These are phyloP conservation scores for Toxotes jaculatrix DNA, from an alignment of 2,113 vertebrate species.

Conservation along the genomic window DNA sequence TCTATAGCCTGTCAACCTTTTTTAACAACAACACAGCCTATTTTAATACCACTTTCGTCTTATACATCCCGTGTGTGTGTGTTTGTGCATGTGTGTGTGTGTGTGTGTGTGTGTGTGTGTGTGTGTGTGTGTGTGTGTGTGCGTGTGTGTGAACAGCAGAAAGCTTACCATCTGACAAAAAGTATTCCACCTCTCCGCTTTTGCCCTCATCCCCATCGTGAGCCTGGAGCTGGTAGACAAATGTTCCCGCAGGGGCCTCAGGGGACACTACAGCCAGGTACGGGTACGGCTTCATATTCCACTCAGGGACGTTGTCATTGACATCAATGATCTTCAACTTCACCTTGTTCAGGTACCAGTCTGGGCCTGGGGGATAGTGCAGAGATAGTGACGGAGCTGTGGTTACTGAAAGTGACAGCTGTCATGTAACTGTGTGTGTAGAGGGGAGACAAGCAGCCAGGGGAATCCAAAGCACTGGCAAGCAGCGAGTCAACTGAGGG, in stretches of 20 bases:
- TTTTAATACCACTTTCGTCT: slow-evolving; percentile 33
- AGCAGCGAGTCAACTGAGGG: slow-evolving; percentile 54
- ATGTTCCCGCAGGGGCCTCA: slow-evolving; percentile 76
- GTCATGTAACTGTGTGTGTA: slow-evolving; percentile 71
- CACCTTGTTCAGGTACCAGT: slow-evolving; percentile 89
- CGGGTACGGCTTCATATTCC: slow-evolving; percentile 90
- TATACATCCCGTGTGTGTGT: not conserved
- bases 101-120: slow-evolving; percentile 9
- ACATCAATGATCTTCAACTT: slow-evolving; percentile 88
- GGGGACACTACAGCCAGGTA: slow-evolving; percentile 88
- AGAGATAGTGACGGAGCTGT: slow-evolving; percentile 62
- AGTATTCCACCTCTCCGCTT: slow-evolving; percentile 89
- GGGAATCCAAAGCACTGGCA: slow-evolving; percentile 35
- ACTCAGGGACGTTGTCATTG: slow-evolving; percentile 90
- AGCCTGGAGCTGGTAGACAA: slow-evolving; percentile 90
- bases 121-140: slow-evolving; percentile 9
- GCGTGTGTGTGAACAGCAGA: slow-evolving; percentile 3
- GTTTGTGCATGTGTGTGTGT: slow-evolving; percentile 5
- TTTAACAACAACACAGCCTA: slow-evolving; percentile 45
- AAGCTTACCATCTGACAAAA: slow-evolving; percentile 89
- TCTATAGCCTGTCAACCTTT: slow-evolving; percentile 40
- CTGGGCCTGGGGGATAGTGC: slow-evolving; percentile 69
- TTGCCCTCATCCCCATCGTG: slow-evolving; percentile 87
- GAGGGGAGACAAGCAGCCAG: slow-evolving; percentile 62
- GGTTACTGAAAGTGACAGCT: slow-evolving; percentile 80